Percentiles rank a stretch among this genome's conserved stretches.
Conservation (phyloP, 2,113 vertebrate genomes). For the Prionailurus bengalensis region DNA sequence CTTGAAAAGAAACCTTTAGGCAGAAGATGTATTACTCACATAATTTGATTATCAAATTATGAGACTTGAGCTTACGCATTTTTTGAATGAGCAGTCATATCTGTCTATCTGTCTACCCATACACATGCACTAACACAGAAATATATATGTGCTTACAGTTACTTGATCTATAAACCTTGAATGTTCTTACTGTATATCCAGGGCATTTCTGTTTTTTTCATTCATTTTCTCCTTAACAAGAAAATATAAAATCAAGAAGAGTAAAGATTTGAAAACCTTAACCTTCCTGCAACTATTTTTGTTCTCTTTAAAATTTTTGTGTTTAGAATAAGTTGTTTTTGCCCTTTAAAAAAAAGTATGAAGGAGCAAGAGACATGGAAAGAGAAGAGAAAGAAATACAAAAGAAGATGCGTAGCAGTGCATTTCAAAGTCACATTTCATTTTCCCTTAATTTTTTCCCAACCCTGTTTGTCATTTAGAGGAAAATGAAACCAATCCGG, state of each 20-base stretch:
- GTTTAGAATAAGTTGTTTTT: neutral
- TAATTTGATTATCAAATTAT: neutral
- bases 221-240: neutral
- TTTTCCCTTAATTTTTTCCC: constrained; percentile 63
- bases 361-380: neutral
- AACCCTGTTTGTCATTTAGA: neutral
- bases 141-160: neutral
- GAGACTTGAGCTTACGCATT: neutral
- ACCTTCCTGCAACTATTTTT: neutral
- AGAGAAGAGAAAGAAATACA: neutral
- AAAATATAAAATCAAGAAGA: neutral
- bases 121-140: neutral
- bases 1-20: neutral
- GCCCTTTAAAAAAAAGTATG: neutral
- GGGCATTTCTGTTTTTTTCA: neutral
- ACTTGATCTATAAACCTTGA: neutral
- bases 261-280: neutral
- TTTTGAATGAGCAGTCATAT: neutral
- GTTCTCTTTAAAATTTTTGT: neutral
- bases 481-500: constrained; percentile 8
- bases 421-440: constrained; percentile 33
- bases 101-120: neutral
- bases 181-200: neutral
- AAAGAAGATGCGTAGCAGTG: neutral
- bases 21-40: neutral